A percentile compares a stretch with the other conserved stretches of the same genome.
phyloP scores from a whole-genome alignment of 1,140 invertebrate genomes.

The Apis florea region DNA sequence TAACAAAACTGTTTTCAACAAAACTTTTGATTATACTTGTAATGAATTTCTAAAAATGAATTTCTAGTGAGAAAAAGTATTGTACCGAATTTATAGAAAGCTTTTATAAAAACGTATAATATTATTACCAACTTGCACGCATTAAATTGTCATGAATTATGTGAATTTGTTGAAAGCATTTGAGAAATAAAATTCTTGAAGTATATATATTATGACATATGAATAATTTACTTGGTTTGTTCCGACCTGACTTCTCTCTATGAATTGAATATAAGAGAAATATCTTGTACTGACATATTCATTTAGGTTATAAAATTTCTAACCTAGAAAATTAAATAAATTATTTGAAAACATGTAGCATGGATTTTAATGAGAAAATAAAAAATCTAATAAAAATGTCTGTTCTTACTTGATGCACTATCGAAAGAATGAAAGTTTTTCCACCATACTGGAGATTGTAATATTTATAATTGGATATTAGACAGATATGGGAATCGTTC shows the following conservation, averaged over 20 bases:
- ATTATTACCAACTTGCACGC: conserved; percentile 26
- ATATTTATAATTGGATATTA: conserved; percentile 68
- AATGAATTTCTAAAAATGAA: conserved; percentile 39
- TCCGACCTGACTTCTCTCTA: neutral
- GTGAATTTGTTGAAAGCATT: conserved; percentile 22
- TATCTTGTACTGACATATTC: neutral
- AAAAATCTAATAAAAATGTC: conserved; percentile 44
- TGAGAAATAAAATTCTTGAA: neutral
- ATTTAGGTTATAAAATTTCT: neutral
- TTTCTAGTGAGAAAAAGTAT: conserved; percentile 27
- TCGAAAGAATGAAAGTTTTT: conserved; percentile 55
- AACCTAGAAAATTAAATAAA: neutral
- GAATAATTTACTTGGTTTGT: neutral
- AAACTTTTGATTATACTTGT: conserved; percentile 33
- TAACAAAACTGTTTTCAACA: conserved; percentile 20
- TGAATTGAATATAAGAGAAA: neutral
- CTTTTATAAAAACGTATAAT: conserved; percentile 24
- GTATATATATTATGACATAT: neutral
- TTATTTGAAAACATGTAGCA: conserved; percentile 30
- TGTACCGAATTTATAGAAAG: conserved; percentile 1
- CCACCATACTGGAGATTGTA: conserved; percentile 36
- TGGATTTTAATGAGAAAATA: conserved; percentile 31
- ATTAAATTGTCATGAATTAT: conserved; percentile 11
- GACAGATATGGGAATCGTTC: conserved; percentile 44
- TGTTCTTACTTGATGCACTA: conserved; percentile 36